A percentile compares a stretch with the other conserved stretches of the same genome.
phyloP scores from a whole-genome alignment of 2,113 vertebrate species.

The Theropithecus gelada region DNA sequence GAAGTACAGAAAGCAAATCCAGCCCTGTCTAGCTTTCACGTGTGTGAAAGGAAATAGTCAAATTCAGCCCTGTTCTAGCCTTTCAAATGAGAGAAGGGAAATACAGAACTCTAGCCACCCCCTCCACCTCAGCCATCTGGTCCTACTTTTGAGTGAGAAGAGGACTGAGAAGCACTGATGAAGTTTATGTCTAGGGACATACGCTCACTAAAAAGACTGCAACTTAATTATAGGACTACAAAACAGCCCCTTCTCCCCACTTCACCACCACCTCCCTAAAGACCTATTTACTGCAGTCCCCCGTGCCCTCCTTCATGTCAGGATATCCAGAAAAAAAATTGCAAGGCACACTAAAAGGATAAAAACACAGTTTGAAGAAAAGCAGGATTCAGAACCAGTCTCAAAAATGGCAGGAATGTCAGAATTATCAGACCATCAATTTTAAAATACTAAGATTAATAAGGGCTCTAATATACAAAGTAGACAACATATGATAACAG shows the following conservation, averaged over 20 bases:
- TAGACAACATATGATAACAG: neutral
- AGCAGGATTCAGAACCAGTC: neutral
- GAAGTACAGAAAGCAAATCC: neutral
- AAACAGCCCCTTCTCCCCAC: neutral
- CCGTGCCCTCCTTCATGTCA: neutral
- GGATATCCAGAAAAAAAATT: neutral
- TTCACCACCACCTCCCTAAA: neutral
- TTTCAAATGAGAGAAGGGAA: neutral
- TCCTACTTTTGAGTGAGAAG: neutral
- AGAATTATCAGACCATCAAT: neutral
- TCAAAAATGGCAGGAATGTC: neutral
- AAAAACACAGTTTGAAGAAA: neutral
- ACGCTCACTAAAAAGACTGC: neutral
- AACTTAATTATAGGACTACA: neutral
- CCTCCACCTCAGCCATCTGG: neutral
- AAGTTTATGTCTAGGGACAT: neutral
- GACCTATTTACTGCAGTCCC: neutral
- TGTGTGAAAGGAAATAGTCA: neutral
- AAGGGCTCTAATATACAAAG: neutral
- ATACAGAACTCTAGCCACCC: neutral
- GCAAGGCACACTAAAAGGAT: neutral
- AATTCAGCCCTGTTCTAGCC: neutral
- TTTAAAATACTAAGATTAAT: neutral
- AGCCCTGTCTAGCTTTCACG: neutral
- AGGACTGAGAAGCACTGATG: neutral